These are phyloP conservation scores for Dysidea cf. avara DNA, from an alignment of 37 sponge, comb jelly and placozoan genomes.

Conservation along the genomic window DNA sequence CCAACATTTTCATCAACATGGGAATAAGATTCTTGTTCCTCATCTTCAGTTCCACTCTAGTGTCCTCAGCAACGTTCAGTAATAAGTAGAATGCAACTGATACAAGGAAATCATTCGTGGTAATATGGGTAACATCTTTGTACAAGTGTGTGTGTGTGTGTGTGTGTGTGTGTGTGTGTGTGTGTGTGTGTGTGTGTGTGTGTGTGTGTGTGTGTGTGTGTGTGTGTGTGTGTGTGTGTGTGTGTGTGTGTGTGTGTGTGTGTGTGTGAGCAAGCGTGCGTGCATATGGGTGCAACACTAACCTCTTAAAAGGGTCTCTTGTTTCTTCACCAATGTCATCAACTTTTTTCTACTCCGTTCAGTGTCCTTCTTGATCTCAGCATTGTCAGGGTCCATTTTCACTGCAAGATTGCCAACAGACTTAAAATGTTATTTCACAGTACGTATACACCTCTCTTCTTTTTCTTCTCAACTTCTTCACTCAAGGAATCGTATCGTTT, in stretches of 20 bases:
- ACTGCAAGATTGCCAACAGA: not conserved
- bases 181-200: too few species aligned
- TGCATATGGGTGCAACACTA: too few species aligned
- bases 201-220: too few species aligned
- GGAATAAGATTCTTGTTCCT: slow-evolving; percentile 66
- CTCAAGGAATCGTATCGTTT: slow-evolving; percentile 62
- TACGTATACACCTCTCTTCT: slow-evolving; percentile 63
- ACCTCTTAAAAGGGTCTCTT: slow-evolving; percentile 91
- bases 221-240: too few species aligned
- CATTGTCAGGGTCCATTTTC: slow-evolving; percentile 1
- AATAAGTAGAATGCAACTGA: slow-evolving; percentile 84
- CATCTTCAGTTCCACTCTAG: slow-evolving; percentile 92
- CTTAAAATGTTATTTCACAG: too few species aligned
- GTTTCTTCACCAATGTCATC: slow-evolving; percentile 71
- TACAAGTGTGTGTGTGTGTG: too few species aligned
- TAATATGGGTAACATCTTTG: too few species aligned
- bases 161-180: too few species aligned
- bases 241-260: too few species aligned
- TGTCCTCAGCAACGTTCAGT: slow-evolving; percentile 87
- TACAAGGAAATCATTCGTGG: too few species aligned
- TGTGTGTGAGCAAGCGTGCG: too few species aligned
- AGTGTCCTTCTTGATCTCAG: slow-evolving; percentile 63
- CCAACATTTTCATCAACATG: slow-evolving; percentile 65
- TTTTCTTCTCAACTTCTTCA: slow-evolving; percentile 70
- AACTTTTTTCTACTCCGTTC: slow-evolving; percentile 80